Evolutionary conservation across 1,140 invertebrate genomes (phyloP).

Genomic region (Gonatopus flavifemur): DNA sequence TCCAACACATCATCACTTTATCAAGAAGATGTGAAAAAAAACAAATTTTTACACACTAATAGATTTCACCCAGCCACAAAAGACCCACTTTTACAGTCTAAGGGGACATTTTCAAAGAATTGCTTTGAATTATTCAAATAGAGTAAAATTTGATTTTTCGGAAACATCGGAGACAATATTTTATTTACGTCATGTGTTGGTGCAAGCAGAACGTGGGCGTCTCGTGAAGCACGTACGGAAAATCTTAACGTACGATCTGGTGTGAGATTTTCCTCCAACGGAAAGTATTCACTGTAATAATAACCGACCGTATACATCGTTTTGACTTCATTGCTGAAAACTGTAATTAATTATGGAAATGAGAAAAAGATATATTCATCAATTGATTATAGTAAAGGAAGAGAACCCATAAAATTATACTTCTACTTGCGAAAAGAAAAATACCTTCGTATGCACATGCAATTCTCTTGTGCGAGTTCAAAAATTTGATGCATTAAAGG

Average conservation of each 20-base stretch:
- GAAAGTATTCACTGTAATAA: constrained; percentile 16
- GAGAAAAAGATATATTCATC: background rate
- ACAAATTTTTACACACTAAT: too few species aligned
- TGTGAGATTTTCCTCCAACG: constrained; percentile 11
- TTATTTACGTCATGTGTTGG: constrained; percentile 13
- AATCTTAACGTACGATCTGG: constrained; percentile 10
- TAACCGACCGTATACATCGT: constrained; percentile 11
- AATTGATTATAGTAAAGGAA: background rate
- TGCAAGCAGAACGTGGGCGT: constrained; percentile 15
- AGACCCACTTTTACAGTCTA: too few species aligned
- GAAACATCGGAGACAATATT: background rate
- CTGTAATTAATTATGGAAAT: background rate
- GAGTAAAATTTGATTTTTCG: too few species aligned
- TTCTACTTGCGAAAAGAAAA: background rate
- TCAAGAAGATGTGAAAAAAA: too few species aligned
- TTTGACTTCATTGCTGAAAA: constrained; percentile 6
- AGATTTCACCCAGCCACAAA: too few species aligned
- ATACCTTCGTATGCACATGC: background rate
- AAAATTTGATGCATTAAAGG: background rate
- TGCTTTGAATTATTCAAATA: too few species aligned
- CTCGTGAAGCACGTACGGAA: constrained; percentile 10
- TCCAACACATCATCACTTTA: too few species aligned
- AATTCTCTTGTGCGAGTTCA: background rate
- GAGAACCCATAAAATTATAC: background rate
- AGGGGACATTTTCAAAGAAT: too few species aligned